Base-by-base conservation (phyloP, 1,140 invertebrate species). In the Colletes gigas region DNA sequence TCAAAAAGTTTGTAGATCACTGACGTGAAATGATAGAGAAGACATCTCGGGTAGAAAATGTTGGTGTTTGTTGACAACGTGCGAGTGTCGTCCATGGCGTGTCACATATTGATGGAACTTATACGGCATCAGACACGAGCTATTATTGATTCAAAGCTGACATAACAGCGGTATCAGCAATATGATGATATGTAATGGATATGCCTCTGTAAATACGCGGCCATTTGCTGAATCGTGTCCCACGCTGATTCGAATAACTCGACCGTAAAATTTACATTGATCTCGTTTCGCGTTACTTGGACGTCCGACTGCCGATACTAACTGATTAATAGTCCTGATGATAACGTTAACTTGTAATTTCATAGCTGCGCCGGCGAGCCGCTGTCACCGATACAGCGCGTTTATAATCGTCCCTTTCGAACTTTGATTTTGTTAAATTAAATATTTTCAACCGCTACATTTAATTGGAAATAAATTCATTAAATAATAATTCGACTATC, bases 251-350 rank as follows among this genome's bases (percentile, higher is more conserved):
- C 44, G 66, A 60, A 60, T 70, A 70, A 78, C 75, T 70, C 44
- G 55, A 14, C 55, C 75, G 59, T 78, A 78, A 78, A 78, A 70
- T 78, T 50, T 52, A 62, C 67, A 70, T 39, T 70, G 65, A 78
- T 60, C 57, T 78, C 75, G 67, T 60, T 69, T 77, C 44, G 65
- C 19, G 66, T 60, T 70, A 78, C 44, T 52, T 69, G 15, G 30
- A 14, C n/a, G n/a, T n/a, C 12, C 44, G n/a, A 7, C 4, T n/a
- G 62, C 41, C 3, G 30, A 6, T 47, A n/a, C 63, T 50, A 7
- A 6, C 1, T 60, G 75, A 60, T 78, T 70, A 62, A 70, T 70
- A 60, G 44, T 39, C 14, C 14, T 3, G 17, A 15, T 14, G 67
- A 78, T 62, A 70, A 70, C 65, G 67, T 44, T 55, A 21, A 19